Conservation (phyloP, 2,888 invertebrate species). For the Pherbina coryleti region DNA sequence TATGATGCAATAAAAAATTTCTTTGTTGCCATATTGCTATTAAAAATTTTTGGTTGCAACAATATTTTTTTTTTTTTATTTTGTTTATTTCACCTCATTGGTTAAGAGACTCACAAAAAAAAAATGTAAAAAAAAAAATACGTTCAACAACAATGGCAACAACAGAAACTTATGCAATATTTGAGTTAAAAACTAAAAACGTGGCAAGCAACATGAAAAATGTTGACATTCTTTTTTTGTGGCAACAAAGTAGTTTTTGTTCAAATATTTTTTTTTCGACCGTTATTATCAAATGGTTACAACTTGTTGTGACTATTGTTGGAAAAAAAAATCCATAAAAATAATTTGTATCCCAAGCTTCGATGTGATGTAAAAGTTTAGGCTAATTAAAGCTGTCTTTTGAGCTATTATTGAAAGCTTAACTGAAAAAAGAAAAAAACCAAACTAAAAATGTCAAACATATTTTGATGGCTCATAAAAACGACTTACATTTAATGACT, state of each 20-base stretch:
- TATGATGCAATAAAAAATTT: not conserved
- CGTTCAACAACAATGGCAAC: not conserved
- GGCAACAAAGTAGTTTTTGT: not conserved
- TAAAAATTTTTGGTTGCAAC: not conserved
- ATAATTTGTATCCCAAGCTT: not conserved
- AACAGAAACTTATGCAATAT: not conserved
- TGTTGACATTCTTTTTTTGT: constrained; percentile 19
- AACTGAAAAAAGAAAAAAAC: too few species aligned
- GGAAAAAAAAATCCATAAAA: not conserved
- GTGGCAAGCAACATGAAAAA: constrained; percentile 11
- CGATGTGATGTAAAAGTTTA: not conserved
- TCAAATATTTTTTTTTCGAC: not conserved
- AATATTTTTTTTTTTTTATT: not conserved
- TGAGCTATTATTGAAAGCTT: not conserved
- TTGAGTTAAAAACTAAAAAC: not conserved
- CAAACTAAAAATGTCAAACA: too few species aligned
- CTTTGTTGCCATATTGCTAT: not conserved
- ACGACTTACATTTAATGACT: too few species aligned
- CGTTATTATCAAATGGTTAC: not conserved
- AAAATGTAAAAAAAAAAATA: not conserved
- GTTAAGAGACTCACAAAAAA: too few species aligned
- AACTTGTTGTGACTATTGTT: not conserved
- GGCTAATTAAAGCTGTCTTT: not conserved
- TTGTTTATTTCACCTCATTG: too few species aligned
- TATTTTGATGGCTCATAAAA: too few species aligned